Conservation (phyloP, 2,113 vertebrate species). For the Trogon surrucura region DNA sequence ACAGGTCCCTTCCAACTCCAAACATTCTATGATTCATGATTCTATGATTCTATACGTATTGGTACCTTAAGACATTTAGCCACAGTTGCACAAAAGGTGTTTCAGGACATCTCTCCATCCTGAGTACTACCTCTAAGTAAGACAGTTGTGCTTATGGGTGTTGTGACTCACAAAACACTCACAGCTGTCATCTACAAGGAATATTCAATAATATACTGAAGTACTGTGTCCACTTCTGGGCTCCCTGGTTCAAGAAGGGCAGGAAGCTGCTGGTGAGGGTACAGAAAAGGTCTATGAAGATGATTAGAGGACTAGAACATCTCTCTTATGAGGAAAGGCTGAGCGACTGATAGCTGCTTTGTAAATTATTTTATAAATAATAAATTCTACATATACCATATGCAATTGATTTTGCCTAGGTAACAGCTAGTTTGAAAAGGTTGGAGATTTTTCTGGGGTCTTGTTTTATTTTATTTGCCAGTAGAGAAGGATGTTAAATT, state of each 20-base stretch:
- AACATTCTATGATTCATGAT: no score
- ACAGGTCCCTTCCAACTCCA: no score
- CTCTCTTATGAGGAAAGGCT: no score
- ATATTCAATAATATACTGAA: neutral
- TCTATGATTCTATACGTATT: no score
- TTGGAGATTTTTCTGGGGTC: neutral
- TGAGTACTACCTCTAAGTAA: neutral
- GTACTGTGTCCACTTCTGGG: no score
- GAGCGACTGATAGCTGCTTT: neutral
- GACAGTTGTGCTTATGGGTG: neutral
- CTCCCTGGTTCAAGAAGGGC: no score
- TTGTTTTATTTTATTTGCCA: neutral
- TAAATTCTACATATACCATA: neutral
- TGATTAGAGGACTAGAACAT: no score
- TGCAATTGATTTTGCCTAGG: neutral
- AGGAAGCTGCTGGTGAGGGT: neutral
- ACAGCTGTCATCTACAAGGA: neutral
- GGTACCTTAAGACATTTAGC: neutral
- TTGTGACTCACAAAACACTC: neutral
- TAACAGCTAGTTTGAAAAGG: neutral
- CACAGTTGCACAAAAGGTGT: fast-evolving
- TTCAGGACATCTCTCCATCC: neutral
- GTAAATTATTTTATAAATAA: neutral
- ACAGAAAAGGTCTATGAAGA: neutral
- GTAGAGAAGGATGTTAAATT: neutral